Percentiles rank a stretch among this genome's conserved stretches.
Conservation (phyloP, 2,888 invertebrate genomes). For the Aproaerema taeniolella region DNA sequence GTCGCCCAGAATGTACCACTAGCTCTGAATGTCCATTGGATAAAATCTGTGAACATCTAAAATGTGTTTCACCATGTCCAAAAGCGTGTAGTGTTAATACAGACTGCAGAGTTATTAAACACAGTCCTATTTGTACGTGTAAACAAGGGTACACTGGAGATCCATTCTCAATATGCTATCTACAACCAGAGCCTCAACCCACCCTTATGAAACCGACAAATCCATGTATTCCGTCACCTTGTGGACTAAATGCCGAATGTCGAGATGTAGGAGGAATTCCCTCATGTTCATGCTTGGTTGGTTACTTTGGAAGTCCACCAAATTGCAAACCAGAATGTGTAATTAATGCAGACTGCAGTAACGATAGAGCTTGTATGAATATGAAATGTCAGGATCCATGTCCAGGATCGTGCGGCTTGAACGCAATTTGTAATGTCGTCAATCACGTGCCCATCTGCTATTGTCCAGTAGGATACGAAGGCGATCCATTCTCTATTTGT, state of each 20-base stretch:
- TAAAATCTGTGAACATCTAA: constrained; percentile 82
- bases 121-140: constrained; percentile 84
- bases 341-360: constrained; percentile 84
- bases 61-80: constrained; percentile 84
- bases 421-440: constrained; percentile 84
- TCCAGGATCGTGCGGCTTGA: constrained; percentile 84
- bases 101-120: constrained; percentile 83
- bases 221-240: constrained; percentile 87
- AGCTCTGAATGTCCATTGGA: constrained; percentile 81
- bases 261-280: constrained; percentile 70
- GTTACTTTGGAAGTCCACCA: constrained; percentile 84
- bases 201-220: constrained; percentile 42
- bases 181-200: constrained; percentile 43
- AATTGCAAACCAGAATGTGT: constrained; percentile 86
- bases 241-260: constrained; percentile 84
- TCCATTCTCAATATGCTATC: constrained; percentile 77
- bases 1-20: constrained; percentile 82
- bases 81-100: constrained; percentile 84
- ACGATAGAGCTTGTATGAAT: constrained; percentile 84
- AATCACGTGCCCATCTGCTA: constrained; percentile 87
- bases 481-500: constrained; percentile 86
- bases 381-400: constrained; percentile 89
- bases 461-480: constrained; percentile 80
- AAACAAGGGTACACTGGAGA: constrained; percentile 79
- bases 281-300: constrained; percentile 81